These are phyloP conservation scores for Hydropsyche tenuis DNA, from an alignment of 1,140 invertebrate genomes.

Conservation along the genomic window DNA sequence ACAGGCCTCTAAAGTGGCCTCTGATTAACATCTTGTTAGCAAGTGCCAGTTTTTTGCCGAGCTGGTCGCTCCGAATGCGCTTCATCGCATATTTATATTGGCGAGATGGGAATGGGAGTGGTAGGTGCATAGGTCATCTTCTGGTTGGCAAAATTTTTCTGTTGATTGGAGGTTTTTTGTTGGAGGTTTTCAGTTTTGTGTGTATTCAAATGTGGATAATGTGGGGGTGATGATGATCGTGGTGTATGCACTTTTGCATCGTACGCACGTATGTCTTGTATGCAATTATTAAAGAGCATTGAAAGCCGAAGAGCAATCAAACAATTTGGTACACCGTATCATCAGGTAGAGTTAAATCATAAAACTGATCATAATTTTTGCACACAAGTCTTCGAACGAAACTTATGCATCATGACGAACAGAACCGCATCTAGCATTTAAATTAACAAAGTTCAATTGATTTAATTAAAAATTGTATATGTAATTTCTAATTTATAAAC, in stretches of 20 bases:
- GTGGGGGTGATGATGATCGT: no score
- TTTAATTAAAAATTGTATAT: no score
- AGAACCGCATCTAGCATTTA: constrained; percentile 24
- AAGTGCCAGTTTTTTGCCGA: constrained; percentile 42
- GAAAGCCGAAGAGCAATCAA: constrained; percentile 34
- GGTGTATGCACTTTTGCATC: not conserved
- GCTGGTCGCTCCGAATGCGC: constrained; percentile 27
- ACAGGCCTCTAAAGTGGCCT: constrained; percentile 36
- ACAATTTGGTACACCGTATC: constrained; percentile 41
- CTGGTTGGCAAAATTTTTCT: no score
- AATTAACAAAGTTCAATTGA: no score
- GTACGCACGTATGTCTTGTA: not conserved
- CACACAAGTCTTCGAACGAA: constrained; percentile 34
- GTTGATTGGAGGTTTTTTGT: no score
- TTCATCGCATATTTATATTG: constrained; percentile 36
- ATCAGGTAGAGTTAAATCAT: constrained; percentile 45
- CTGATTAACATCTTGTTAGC: constrained; percentile 51
- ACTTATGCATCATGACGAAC: not conserved
- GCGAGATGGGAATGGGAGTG: not conserved
- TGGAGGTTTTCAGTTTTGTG: no score
- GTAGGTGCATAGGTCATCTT: no score
- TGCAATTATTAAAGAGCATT: constrained; percentile 36
- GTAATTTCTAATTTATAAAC: no score
- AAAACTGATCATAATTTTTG: constrained; percentile 42
- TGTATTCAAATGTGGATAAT: no score